Conservation (phyloP, 2,888 invertebrate species). For the Muschampia plurimacula region DNA sequence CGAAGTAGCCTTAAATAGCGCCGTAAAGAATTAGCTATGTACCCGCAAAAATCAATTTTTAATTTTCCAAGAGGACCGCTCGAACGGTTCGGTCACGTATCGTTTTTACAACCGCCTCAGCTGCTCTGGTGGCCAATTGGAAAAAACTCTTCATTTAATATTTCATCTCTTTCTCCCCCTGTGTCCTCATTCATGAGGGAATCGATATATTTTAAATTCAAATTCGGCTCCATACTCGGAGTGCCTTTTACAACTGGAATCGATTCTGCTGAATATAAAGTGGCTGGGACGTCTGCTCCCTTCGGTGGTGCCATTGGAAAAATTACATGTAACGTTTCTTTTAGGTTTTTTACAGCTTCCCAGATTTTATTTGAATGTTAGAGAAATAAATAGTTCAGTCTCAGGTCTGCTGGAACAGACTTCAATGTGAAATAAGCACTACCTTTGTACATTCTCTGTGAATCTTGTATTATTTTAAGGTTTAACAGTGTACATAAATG, state of each 20-base stretch:
- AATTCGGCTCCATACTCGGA: slow-evolving; percentile 70
- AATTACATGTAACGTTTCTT: slow-evolving; percentile 19
- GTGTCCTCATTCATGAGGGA: slow-evolving; percentile 63
- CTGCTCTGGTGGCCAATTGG: slow-evolving; percentile 73
- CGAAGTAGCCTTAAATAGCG: slow-evolving; percentile 20
- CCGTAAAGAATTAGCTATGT: slow-evolving; percentile 28
- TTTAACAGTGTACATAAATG: too few species aligned
- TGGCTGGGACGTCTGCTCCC: slow-evolving; percentile 49
- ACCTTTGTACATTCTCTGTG: too few species aligned
- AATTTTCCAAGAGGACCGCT: slow-evolving; percentile 33
- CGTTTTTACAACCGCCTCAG: slow-evolving; percentile 79
- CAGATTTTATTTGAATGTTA: slow-evolving; percentile 2
- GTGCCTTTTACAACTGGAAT: slow-evolving; percentile 73
- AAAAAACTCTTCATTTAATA: slow-evolving; percentile 74
- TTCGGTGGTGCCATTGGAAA: slow-evolving; percentile 38
- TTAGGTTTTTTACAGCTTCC: slow-evolving; percentile 13
- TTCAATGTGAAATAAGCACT: too few species aligned
- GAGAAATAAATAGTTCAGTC: neutral
- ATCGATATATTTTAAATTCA: slow-evolving; percentile 82
- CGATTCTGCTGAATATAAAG: slow-evolving; percentile 75
- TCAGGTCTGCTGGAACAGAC: too few species aligned
- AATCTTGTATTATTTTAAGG: too few species aligned
- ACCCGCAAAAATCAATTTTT: slow-evolving; percentile 38
- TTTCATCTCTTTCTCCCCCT: slow-evolving; percentile 62
- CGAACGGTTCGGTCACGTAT: slow-evolving; percentile 69